A percentile compares a stretch with the other conserved stretches of the same genome.
phyloP scores from a whole-genome alignment of 2,113 vertebrate genomes.

The Ciconia boyciana region DNA sequence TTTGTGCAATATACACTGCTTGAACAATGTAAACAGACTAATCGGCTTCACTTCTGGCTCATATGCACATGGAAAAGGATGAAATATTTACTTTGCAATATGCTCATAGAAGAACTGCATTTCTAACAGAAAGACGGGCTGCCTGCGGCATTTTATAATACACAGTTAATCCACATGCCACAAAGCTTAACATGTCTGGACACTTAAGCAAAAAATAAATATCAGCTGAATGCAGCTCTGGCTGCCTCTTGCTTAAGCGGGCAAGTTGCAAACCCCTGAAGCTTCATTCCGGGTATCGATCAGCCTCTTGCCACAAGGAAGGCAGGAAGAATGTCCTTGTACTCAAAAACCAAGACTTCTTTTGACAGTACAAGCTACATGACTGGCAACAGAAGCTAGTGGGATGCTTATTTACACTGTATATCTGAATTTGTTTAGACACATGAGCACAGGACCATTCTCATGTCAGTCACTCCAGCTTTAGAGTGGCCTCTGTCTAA shows the following conservation, averaged over 20 bases:
- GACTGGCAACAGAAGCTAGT: background rate
- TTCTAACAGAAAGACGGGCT: background rate
- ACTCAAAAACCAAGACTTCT: background rate
- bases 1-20: background rate
- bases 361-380: background rate
- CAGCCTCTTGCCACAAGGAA: background rate
- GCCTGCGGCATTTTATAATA: background rate
- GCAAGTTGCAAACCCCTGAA: background rate
- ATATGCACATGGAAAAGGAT: background rate
- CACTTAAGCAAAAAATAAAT: background rate
- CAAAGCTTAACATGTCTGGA: background rate
- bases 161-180: background rate
- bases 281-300: background rate
- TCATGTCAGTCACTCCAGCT: background rate
- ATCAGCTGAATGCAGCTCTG: background rate
- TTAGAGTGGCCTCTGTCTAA: background rate
- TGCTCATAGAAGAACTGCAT: background rate
- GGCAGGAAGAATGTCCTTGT: background rate
- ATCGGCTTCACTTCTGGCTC: background rate
- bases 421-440: background rate
- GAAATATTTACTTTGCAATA: background rate
- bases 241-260: background rate
- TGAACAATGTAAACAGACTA: background rate
- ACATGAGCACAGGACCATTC: accelerated
- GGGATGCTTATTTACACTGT: background rate